phyloP scores from a whole-genome alignment of 2,888 invertebrate genomes.

The Pyralis farinalis region DNA sequence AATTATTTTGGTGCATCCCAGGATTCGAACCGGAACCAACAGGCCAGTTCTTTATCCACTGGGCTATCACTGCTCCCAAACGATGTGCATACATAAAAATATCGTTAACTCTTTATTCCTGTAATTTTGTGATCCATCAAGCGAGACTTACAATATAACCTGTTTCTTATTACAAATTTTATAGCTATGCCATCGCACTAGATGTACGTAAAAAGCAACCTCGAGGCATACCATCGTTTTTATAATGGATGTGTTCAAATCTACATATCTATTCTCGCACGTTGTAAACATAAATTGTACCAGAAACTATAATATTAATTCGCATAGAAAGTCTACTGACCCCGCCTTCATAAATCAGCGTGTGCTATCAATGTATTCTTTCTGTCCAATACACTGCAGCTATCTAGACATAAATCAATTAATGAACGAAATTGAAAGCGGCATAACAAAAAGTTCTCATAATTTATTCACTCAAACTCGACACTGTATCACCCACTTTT shows the following conservation, averaged over 20 bases:
- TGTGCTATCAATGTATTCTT: constrained; percentile 31
- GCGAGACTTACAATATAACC: neutral
- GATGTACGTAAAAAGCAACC: constrained; percentile 5
- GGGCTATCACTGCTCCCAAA: too few relatives aligned
- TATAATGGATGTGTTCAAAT: neutral
- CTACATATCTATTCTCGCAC: constrained; percentile 1
- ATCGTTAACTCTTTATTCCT: neutral
- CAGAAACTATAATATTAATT: constrained; percentile 20
- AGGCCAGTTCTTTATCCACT: too few relatives aligned
- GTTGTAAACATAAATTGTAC: constrained; percentile 13
- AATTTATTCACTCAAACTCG: constrained; percentile 17
- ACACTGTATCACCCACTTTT: constrained; percentile 8
- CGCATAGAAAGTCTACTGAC: constrained; percentile 43
- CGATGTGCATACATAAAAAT: neutral
- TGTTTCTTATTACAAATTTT: neutral
- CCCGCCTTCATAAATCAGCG: constrained; percentile 29
- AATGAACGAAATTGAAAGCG: constrained; percentile 61
- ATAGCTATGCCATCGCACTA: constrained; percentile 1
- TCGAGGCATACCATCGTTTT: neutral
- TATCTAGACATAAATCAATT: constrained; percentile 68
- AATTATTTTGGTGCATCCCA: too few relatives aligned
- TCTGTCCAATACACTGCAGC: constrained; percentile 34
- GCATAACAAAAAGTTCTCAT: constrained; percentile 34
- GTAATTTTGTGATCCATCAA: neutral
- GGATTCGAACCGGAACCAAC: too few relatives aligned